Evolutionary conservation across 2,113 vertebrate genomes (phyloP), one percentile per base, ranked within the genome.

Genomic region (Bothrops jararaca): DNA sequence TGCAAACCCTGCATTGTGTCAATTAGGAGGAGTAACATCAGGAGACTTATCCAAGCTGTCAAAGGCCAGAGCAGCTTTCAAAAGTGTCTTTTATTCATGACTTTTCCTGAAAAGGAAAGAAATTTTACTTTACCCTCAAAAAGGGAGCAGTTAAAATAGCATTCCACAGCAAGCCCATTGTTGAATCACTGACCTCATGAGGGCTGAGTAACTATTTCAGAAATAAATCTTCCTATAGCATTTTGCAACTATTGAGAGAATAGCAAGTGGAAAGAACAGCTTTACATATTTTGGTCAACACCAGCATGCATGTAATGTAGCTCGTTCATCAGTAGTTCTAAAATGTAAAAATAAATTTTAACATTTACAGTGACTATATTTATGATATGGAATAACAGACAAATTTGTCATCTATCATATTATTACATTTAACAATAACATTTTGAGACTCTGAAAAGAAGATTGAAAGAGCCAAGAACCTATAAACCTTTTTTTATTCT

Each of bases 11-110:
- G 91, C 91, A 92, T 94, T 94, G 92, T 97, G 95, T 96, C 95
- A 96, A 39, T 96, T 95, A 96, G 92, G 60, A 93, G 52, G 69
- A 88, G 85, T 96, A 96, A 93, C 93, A 94, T 94, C 92, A 90
- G 87, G 56, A 95, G 91, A 91, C 88, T 50, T 92, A 34, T 69
- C 22, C 26, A 90, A 90, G 60, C 91, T 96, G 92, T 96, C 91
- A 95, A 92, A 94, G 94, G 92, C 90, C 92, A 94, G 74, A 85
- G 87, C 18, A 34, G 42, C 95, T 95, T 93, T 94, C 92, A 94
- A 95, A 39, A 86, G 54, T 52, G 39, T 91, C 24, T 0, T 91
- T 91, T 90, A 93, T 93, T 94, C 91, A 20, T 39, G 85, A 91
- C 48, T 94, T 92, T 92, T 95, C 74, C 29, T 74, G 93, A 91